These are phyloP conservation scores for Chionomys nivalis DNA, from an alignment of 2,113 vertebrate species.

Conservation along the genomic window DNA sequence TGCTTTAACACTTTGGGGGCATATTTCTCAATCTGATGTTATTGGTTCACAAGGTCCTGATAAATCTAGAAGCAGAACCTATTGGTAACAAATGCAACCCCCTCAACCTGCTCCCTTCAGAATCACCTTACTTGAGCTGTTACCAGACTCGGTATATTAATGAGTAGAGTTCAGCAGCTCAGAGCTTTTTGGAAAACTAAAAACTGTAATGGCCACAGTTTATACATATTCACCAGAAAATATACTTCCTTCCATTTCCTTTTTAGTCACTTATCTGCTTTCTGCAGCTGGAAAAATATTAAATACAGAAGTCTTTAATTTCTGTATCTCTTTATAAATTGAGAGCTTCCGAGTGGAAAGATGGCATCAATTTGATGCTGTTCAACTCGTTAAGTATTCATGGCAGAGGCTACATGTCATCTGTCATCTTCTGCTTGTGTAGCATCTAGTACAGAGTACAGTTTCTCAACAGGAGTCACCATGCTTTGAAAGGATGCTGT, in stretches of 20 bases:
- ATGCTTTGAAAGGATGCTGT: neutral
- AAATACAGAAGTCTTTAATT: constrained; percentile 31
- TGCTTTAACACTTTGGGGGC: neutral
- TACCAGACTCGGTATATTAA: constrained; percentile 13
- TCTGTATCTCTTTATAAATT: constrained; percentile 45
- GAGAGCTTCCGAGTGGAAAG: neutral
- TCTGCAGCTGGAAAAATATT: constrained; percentile 45
- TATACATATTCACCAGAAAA: constrained; percentile 51
- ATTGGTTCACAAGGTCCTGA: neutral
- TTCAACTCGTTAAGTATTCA: neutral
- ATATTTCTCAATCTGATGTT: neutral
- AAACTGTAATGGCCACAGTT: constrained; percentile 25
- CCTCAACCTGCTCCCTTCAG: neutral
- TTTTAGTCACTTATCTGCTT: constrained; percentile 28
- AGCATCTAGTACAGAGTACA: neutral
- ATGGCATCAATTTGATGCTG: neutral
- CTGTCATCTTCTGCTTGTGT: neutral
- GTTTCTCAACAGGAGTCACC: neutral
- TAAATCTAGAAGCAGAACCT: neutral
- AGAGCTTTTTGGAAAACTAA: neutral
- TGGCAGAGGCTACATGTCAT: neutral
- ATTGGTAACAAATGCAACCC: neutral
- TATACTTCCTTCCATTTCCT: constrained; percentile 38
- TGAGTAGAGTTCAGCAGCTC: constrained; percentile 55
- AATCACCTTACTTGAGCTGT: constrained; percentile 56